Evolutionary conservation across 2,113 vertebrate genomes (phyloP).

Genomic region (Pantherophis guttatus): DNA sequence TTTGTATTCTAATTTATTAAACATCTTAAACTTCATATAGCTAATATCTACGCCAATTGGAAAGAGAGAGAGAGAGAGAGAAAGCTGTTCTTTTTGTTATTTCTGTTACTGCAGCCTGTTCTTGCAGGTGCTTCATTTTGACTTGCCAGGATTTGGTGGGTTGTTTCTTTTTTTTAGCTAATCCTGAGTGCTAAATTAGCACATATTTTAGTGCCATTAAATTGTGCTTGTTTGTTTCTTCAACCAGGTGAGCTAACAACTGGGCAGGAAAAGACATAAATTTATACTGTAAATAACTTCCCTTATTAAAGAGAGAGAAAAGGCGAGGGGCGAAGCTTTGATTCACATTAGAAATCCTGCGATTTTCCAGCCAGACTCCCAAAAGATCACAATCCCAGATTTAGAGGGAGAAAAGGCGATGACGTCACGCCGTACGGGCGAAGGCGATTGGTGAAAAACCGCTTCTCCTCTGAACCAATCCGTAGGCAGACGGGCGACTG

Average conservation of each 20-base stretch:
- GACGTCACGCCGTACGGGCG: fast-evolving
- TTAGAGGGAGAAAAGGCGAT: no score
- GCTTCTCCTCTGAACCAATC: background rate
- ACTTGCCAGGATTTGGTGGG: background rate
- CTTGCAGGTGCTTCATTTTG: background rate
- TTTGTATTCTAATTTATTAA: background rate
- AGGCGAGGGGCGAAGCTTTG: background rate
- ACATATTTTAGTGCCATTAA: background rate
- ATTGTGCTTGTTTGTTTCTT: background rate
- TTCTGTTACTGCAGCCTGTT: background rate
- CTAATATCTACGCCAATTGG: background rate
- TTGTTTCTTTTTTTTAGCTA: background rate
- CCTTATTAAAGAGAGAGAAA: background rate
- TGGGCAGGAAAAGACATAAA: no score
- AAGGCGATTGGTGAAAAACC: background rate
- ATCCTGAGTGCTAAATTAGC: background rate
- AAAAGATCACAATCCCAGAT: background rate
- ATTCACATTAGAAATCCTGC: background rate
- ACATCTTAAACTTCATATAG: background rate
- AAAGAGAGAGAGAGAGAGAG: background rate
- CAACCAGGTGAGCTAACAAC: no score
- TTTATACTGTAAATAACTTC: background rate
- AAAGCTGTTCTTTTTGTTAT: background rate
- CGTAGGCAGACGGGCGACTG: background rate
- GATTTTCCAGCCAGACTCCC: background rate